These are phyloP conservation scores for Rattus norvegicus DNA, from an alignment of 2,113 vertebrate species.

Conservation along the genomic window DNA sequence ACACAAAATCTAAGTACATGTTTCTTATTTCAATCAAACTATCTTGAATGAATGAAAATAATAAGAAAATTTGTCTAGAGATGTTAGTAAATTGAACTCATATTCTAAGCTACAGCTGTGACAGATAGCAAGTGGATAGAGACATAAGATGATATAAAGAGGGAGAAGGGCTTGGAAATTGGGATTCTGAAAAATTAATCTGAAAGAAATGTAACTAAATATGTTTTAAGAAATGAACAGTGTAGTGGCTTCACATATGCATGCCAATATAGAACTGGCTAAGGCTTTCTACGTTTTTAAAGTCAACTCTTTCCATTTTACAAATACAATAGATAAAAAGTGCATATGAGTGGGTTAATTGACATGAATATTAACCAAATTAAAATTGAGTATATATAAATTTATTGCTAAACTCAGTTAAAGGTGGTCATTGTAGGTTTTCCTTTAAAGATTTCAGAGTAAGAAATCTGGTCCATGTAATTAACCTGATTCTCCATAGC, in stretches of 20 bases:
- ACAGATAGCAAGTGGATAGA: background rate
- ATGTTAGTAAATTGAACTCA: background rate
- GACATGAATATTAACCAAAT: background rate
- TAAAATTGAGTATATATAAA: background rate
- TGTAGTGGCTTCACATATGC: background rate
- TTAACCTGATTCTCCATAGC: background rate
- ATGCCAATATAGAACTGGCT: background rate
- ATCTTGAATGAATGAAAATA: background rate
- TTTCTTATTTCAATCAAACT: background rate
- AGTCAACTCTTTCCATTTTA: background rate
- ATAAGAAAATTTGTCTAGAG: background rate
- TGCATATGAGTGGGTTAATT: background rate
- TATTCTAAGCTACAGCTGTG: background rate
- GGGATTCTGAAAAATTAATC: background rate
- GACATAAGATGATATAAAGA: background rate
- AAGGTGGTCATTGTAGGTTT: background rate
- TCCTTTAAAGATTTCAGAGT: background rate
- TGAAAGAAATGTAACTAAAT: background rate
- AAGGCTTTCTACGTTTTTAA: background rate
- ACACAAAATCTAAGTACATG: background rate
- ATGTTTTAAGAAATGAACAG: background rate
- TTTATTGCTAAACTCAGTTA: conserved; percentile 8
- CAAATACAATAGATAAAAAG: background rate
- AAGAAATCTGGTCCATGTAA: background rate
- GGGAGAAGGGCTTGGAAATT: background rate